Evolutionary conservation across 2,113 vertebrate genomes (phyloP).

Genomic region (Machaerirhynchus nigripectus): DNA sequence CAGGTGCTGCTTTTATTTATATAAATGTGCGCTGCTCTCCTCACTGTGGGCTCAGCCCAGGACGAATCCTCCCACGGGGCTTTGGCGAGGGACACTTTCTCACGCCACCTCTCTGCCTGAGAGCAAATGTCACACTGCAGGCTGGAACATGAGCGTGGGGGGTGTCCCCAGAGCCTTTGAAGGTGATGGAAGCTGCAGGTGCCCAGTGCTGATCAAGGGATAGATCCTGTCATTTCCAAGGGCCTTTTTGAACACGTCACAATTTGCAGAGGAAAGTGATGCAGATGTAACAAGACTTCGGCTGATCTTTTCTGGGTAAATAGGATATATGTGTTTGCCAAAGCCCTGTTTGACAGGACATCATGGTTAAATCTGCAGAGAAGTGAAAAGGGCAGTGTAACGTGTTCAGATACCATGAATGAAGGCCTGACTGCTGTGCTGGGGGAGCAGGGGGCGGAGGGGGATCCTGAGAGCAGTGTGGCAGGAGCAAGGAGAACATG

Average conservation of each 20-base stretch:
- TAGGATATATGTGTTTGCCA: background rate
- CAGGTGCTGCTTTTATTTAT: slow-evolving; percentile 46
- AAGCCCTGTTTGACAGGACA: background rate
- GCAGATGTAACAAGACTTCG: background rate
- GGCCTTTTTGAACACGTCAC: background rate
- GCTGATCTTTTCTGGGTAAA: background rate
- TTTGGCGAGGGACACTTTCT: background rate
- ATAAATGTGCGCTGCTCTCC: background rate
- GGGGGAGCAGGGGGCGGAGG: background rate
- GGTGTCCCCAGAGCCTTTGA: background rate
- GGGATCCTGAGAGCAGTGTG: background rate
- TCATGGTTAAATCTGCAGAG: background rate
- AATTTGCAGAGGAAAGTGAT: background rate
- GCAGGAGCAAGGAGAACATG: background rate
- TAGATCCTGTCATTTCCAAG: background rate
- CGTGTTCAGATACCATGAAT: background rate
- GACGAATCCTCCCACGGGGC: background rate
- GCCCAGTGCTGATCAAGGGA: background rate
- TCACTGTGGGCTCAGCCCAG: background rate
- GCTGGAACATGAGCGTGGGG: rapidly evolving
- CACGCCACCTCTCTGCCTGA: background rate
- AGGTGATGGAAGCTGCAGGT: background rate
- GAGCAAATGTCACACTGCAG: background rate
- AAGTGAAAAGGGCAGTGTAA: background rate
- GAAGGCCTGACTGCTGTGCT: background rate